Percentiles rank a stretch among this genome's conserved stretches.
Evolutionary conservation across 2,888 invertebrate genomes (phyloP).

Genomic region (Villa cingulata): DNA sequence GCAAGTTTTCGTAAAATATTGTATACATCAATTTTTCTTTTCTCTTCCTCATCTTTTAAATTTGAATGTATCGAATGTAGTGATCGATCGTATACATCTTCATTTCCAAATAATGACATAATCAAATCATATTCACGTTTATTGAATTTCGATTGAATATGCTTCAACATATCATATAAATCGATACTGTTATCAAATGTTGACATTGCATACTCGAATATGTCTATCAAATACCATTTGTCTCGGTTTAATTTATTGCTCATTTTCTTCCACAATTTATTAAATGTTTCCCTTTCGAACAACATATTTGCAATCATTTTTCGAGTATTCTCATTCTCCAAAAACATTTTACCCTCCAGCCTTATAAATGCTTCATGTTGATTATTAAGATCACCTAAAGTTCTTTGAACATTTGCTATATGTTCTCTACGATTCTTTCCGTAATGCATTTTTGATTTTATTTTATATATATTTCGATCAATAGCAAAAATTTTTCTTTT

Average conservation of each 20-base stretch:
- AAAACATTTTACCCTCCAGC: constrained; percentile 26
- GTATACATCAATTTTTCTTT: constrained; percentile 29
- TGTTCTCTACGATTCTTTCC: neutral
- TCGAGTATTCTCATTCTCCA: constrained; percentile 24
- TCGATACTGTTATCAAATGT: constrained; percentile 31
- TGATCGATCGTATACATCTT: neutral
- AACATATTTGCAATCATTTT: constrained; percentile 26
- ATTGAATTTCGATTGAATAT: constrained; percentile 5
- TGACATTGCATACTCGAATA: constrained; percentile 29
- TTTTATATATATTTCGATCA: neutral
- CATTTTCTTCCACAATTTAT: constrained; percentile 29
- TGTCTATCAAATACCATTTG: constrained; percentile 30
- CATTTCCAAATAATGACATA: neutral
- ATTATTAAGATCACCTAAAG: neutral
- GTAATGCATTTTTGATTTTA: neutral
- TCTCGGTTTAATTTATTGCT: constrained; percentile 29
- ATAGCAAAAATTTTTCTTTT: neutral
- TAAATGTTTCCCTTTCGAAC: constrained; percentile 27
- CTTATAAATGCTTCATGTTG: neutral
- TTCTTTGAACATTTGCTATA: no score
- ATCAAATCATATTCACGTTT: neutral
- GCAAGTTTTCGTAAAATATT: constrained; percentile 27
- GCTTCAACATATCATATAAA: constrained; percentile 23
- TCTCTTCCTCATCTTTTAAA: constrained; percentile 19
- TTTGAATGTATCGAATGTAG: neutral